A percentile compares a stretch with the other conserved stretches of the same genome.
Evolutionary conservation across 2,888 invertebrate species (phyloP).

Genomic region (Eupithecia vulgata): DNA sequence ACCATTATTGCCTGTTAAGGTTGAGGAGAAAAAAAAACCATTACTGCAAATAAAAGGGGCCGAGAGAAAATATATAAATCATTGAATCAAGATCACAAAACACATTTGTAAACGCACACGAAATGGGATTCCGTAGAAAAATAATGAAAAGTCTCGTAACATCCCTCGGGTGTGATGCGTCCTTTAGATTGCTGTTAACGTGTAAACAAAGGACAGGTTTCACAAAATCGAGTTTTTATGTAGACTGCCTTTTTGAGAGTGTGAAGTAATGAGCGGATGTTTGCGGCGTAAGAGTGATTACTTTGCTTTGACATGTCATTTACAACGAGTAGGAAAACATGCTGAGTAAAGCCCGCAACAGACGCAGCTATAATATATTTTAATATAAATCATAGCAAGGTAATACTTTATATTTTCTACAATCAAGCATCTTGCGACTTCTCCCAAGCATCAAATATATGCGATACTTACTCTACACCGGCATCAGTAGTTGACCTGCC

Average conservation of each 20-base stretch:
- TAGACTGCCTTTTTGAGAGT: neutral
- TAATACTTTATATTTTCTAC: no score
- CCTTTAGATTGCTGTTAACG: neutral
- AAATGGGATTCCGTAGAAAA: neutral
- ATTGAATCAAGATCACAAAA: neutral
- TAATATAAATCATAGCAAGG: no score
- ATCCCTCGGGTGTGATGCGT: conserved; percentile 15
- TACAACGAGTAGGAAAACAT: neutral
- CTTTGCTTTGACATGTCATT: neutral
- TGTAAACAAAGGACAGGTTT: conserved; percentile 4
- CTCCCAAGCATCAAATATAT: no score
- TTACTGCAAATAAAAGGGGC: no score
- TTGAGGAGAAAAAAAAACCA: no score
- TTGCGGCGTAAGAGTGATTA: neutral
- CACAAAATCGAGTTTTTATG: conserved; percentile 6
- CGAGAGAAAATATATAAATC: neutral
- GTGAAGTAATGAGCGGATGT: neutral
- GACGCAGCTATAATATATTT: no score
- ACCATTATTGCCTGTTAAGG: no score
- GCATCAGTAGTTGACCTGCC: no score
- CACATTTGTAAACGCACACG: neutral
- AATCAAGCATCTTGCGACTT: no score
- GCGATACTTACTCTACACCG: no score
- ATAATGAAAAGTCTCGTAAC: conserved; percentile 1
- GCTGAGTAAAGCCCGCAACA: no score